Evolutionary conservation across 1,140 invertebrate species (phyloP).

Genomic region (Apis dorsata): DNA sequence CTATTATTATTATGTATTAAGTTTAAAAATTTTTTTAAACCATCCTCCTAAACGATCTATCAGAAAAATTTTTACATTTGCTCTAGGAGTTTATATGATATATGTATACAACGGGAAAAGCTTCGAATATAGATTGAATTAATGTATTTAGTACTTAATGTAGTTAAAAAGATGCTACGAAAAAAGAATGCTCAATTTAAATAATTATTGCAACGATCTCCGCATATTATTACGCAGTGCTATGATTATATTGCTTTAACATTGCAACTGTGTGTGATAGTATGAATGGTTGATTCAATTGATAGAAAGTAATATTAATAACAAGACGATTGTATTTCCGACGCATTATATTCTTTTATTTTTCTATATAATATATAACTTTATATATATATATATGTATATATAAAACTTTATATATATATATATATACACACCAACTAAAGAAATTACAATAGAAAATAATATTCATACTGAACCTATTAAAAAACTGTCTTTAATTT

Average conservation of each 20-base stretch:
- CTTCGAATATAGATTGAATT: neutral
- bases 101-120: neutral
- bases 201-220: slow-evolving; percentile 18
- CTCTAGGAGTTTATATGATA: neutral
- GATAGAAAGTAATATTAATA: too few relatives aligned
- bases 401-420: too few relatives aligned
- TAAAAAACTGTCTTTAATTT: neutral
- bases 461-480: slow-evolving; percentile 4
- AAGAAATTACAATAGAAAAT: slow-evolving; percentile 8
- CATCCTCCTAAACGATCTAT: neutral
- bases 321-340: too few relatives aligned
- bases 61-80: neutral
- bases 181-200: slow-evolving; percentile 21
- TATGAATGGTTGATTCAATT: too few relatives aligned
- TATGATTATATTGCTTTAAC: neutral
- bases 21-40: neutral
- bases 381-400: neutral
- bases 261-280: neutral
- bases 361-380: too few relatives aligned
- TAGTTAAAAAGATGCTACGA: neutral
- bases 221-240: neutral
- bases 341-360: too few relatives aligned
- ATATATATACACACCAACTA: too few relatives aligned
- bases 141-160: slow-evolving; percentile 28
- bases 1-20: too few relatives aligned